Base-by-base conservation (phyloP, 1,140 invertebrate genomes). In the Atopsyche davidsoni region DNA sequence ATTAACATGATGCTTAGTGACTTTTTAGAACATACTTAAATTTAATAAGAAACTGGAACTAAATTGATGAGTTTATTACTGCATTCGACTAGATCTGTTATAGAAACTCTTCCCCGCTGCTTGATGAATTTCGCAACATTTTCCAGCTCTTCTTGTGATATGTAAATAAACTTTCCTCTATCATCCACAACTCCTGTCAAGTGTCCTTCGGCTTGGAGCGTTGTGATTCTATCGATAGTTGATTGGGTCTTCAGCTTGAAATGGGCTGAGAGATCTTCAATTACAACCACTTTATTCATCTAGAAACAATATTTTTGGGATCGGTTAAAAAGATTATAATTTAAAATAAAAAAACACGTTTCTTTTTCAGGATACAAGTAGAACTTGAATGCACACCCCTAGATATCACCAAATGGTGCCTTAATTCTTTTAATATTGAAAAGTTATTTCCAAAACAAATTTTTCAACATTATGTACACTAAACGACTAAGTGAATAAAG, bases 111-210 rank as follows among this genome's bases (percentile, higher is more conserved):
- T 1, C 97, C 97, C 47, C 94, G 79, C 67, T 98, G 95, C 61
- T 83, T 87, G 2, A 99, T 92, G 67, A 98, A 99, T 66, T 93
- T 96, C 0, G 93, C 94, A 4, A 99, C 91, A 53, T 86, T 83
- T 60, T 89, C 80, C 39, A 98, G 72, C 69, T 99, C 97, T 25
- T 87, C 81, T 59, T 85, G 78, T 1, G 94, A 93, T 31, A 99
- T 92, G 64, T 95, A 98, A 61, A 99, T 98, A 65, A 99, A 99
- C 73, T 99, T 99, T 18, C 97, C 97, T 58, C 96, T 78, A 66
- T 99, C 97, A 66, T 99, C 97, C 60, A 99, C 92, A 2, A 99
- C 96, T 10, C 97, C 97, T 18, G 88, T 89, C 10, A 94, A 69
- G 34, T 73, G 78, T 31, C 87, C 91, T 58, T 87, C 81, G 4